A percentile compares a stretch with the other conserved stretches of the same genome.
These are phyloP conservation scores for Bungarus multicinctus DNA, from an alignment of 2,113 vertebrate genomes.

Conservation along the genomic window DNA sequence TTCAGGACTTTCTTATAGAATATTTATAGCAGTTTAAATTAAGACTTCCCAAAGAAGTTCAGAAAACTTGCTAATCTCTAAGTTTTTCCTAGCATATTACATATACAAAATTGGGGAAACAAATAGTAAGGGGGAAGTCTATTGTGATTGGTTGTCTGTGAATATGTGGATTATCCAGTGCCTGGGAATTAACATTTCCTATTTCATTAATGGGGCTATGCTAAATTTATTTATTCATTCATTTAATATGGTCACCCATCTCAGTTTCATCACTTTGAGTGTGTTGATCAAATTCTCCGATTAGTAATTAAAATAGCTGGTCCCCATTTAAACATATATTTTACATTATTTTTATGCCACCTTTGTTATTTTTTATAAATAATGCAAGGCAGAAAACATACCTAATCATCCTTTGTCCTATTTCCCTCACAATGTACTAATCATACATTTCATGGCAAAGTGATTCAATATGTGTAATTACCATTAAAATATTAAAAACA, in stretches of 20 bases:
- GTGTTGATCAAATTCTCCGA: neutral
- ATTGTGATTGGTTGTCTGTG: neutral
- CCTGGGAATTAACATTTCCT: neutral
- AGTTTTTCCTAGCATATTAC: neutral
- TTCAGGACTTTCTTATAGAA: conserved; percentile 18
- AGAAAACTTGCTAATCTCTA: neutral
- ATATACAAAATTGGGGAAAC: neutral
- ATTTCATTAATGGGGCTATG: neutral
- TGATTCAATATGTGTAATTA: neutral
- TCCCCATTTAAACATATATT: neutral
- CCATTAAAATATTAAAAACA: neutral
- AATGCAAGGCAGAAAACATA: too few species aligned
- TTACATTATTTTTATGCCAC: too few species aligned
- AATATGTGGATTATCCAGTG: neutral
- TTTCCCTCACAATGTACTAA: too few species aligned
- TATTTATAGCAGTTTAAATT: neutral
- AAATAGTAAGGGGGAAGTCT: neutral
- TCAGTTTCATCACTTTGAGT: neutral
- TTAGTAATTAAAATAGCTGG: neutral
- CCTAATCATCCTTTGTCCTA: too few species aligned
- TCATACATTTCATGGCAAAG: neutral
- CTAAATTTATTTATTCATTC: neutral
- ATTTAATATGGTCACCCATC: neutral
- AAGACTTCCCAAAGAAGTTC: too few species aligned
- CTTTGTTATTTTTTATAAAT: too few species aligned